Percentiles rank a stretch among this genome's conserved stretches.
phyloP scores from a whole-genome alignment of 2,797 vertebrate genomes.

The Dendrocincla tyrannina region DNA sequence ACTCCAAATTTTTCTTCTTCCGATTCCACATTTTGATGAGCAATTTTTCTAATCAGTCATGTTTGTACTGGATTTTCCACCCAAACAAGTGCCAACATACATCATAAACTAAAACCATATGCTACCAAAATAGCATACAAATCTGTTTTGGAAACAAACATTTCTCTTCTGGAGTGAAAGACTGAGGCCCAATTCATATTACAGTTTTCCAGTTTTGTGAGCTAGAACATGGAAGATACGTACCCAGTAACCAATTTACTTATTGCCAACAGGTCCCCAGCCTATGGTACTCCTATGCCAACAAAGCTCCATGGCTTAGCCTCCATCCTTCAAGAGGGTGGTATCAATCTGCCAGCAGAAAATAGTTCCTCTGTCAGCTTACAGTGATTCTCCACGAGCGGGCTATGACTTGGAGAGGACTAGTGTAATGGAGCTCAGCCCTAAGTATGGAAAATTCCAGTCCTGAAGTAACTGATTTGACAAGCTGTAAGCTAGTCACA shows the following conservation, averaged over 20 bases:
- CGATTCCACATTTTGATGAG: not conserved
- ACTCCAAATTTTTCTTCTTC: not conserved
- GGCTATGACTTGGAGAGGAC: rapidly evolving
- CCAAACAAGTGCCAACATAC: not conserved
- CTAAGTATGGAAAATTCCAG: not conserved
- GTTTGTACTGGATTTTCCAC: not conserved
- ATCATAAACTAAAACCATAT: not conserved
- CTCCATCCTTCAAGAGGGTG: not conserved
- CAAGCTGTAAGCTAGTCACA: not conserved
- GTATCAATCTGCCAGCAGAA: not conserved
- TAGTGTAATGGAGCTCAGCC: not conserved
- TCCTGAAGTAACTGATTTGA: not conserved
- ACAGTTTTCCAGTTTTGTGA: not conserved
- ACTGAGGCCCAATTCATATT: not conserved
- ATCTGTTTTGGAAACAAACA: not conserved
- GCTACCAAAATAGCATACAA: not conserved
- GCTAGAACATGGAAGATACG: not conserved
- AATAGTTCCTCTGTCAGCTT: not conserved
- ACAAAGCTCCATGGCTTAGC: not conserved
- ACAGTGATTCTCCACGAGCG: rapidly evolving
- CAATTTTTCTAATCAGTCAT: not conserved
- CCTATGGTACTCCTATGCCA: not conserved
- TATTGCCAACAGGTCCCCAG: not conserved
- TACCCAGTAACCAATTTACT: not conserved
- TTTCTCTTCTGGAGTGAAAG: not conserved